Conservation (phyloP, 2,797 vertebrate genomes). For the Falco berigora region DNA sequence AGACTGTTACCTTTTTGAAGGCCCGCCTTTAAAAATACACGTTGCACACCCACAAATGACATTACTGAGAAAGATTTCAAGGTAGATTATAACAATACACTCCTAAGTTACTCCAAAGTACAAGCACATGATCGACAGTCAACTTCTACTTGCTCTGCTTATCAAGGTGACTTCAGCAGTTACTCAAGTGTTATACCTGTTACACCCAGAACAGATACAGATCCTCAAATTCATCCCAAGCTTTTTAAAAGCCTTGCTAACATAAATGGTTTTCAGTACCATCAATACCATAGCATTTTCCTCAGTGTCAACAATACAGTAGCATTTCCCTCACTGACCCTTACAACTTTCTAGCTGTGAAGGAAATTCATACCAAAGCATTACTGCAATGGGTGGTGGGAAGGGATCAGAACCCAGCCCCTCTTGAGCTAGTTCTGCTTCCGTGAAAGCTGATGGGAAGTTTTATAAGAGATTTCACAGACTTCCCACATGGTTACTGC, state of each 20-base stretch:
- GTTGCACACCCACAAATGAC: fast-evolving
- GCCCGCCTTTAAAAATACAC: background rate
- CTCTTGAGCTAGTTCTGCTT: background rate
- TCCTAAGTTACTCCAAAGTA: background rate
- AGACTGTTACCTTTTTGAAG: background rate
- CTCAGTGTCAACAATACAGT: background rate
- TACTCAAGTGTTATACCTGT: background rate
- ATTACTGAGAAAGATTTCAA: background rate
- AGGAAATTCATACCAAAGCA: background rate
- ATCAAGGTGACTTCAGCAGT: background rate
- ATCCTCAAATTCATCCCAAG: background rate
- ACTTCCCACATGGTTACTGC: background rate
- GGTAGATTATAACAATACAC: background rate
- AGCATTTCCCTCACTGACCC: background rate
- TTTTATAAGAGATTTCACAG: background rate
- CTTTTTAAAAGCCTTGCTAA: background rate
- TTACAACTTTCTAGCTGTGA: background rate
- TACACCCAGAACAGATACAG: background rate
- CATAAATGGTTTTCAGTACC: background rate
- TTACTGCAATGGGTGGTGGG: background rate
- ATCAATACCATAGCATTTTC: background rate
- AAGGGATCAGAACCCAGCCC: background rate
- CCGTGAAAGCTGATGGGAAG: background rate
- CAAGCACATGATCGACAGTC: background rate
- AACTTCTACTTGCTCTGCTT: background rate